Evolutionary conservation across 2,797 vertebrate genomes (phyloP).

Genomic region (Peromyscus melanophrys): DNA sequence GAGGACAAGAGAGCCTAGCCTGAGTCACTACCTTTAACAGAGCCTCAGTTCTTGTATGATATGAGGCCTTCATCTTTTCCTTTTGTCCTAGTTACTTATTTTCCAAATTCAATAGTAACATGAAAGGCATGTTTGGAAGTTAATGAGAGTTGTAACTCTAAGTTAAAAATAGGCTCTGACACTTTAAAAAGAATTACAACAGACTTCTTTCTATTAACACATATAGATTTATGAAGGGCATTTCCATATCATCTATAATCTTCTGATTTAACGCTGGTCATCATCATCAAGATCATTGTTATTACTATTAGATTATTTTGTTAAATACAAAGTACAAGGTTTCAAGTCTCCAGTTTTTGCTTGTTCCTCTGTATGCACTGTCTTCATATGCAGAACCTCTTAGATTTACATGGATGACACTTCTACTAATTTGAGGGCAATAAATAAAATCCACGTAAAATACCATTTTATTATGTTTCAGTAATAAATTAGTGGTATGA

Average conservation of each 20-base stretch:
- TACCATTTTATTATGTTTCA: neutral
- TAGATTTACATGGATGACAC: neutral
- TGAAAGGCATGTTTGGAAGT: neutral
- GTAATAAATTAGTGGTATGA: neutral
- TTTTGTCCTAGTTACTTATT: neutral
- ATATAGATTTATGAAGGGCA: neutral
- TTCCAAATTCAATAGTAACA: neutral
- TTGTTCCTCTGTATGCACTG: neutral
- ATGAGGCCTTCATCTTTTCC: neutral
- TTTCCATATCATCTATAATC: neutral
- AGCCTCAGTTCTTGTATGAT: neutral
- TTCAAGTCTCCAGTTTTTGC: neutral
- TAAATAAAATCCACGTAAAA: neutral
- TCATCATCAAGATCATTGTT: neutral
- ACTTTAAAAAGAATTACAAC: slow-evolving; percentile 35
- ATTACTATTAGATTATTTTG: neutral
- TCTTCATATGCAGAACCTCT: neutral
- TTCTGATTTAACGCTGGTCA: neutral
- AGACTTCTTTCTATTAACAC: neutral
- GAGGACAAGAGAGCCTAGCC: neutral
- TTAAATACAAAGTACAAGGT: neutral
- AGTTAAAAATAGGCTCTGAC: neutral
- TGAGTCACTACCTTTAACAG: neutral
- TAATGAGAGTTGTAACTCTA: neutral
- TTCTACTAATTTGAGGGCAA: neutral